Base-by-base conservation (phyloP, 2,797 vertebrate genomes). In the Pipistrellus pipistrellus region DNA sequence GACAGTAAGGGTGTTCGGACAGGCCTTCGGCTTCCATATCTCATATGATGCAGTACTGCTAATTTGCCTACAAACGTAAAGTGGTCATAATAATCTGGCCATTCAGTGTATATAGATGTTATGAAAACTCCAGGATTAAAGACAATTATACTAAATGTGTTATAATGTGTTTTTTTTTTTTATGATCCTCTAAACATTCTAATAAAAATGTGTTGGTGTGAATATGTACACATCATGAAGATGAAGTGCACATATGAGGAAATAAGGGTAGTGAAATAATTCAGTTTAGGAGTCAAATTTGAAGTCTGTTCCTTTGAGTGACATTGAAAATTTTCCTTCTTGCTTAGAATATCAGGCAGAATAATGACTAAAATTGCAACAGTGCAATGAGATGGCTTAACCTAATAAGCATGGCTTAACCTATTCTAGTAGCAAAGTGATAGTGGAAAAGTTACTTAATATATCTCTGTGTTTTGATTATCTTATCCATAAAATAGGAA, bases 111-210 rank as follows among this genome's bases (percentile, higher is more conserved):
- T 4, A 78, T 64, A n/a, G 20, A 17, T 62, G 4, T 57, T 83
- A 92, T 62, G 23, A 94, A 83, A 91, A 78, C 27, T 75, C 17
- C 1, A 66, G 14, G 6, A 90, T 83, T 93, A 68, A 95, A 44
- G 35, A 88, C 7, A 82, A 85, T 84, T 48, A 68, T 85, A 21
- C 1, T 69, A 64, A 84, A 62, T 87, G 20, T 62, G 0, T 27
- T 92, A 14, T 6, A 66, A 3, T 48, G 4, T 64, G n/a, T 35
- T 35, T 35, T 35, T n/a, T n/a, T 84, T 41, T n/a, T n/a, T 59
- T 55, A 27, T 38, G 0, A 14, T 85, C 2, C 44, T 53, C 23
- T 57, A 76, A 91, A 68, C 44, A 87, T 13, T 59, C 17, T 64
- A 27, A 83, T 77, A n/a, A 48, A 81, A 82, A 53, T n/a, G 11